Evolutionary conservation across 1,140 invertebrate species (phyloP), one percentile per base, ranked within the genome.

Genomic region (Acyrthosiphon pisum): DNA sequence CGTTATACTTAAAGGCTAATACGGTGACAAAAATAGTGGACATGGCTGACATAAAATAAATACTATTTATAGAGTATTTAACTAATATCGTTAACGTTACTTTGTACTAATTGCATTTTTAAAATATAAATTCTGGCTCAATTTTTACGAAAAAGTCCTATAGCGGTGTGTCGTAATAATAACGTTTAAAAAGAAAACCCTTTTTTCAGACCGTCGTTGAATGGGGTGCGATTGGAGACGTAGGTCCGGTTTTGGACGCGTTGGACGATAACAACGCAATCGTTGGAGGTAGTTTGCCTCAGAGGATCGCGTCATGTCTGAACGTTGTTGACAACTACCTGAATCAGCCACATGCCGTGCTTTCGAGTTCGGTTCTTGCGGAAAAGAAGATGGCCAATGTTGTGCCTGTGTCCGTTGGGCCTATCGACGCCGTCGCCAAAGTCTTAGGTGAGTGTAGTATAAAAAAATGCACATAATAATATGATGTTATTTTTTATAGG

Each of bases 181-280:
- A 11, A 84, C 44, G 0, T 53, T 86, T 30, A 56, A n/a, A 30
- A 30, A 41, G 46, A 41, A n/a, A 94, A 94, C 11, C 7, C 20
- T 22, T 53, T 53, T 87, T 94, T 30, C 90, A 94, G 94, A 88
- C 99, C 30, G 98, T 98, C 35, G 98, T 99, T 94, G 99, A 99
- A 95, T 99, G 99, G 98, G 99, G 99, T 94, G 98, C 98, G 60
- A 98, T 99, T 94, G 99, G 98, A 94, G 99, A 99, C 95, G 99
- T 99, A 37, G 99, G 99, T 91, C 95, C 99, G 44, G 96, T 99
- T 91, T 95, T 98, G 93, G 98, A 99, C 93, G 97, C 96, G 46
- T 97, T 99, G 96, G 97, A 97, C 37, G 96, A 94, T 41, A 96
- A 96, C 94, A 98, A 98, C 94, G 98, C 99, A 35, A 97, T 97